Conservation (phyloP, 2,888 invertebrate species). For the Theodoxus fluviatilis region DNA sequence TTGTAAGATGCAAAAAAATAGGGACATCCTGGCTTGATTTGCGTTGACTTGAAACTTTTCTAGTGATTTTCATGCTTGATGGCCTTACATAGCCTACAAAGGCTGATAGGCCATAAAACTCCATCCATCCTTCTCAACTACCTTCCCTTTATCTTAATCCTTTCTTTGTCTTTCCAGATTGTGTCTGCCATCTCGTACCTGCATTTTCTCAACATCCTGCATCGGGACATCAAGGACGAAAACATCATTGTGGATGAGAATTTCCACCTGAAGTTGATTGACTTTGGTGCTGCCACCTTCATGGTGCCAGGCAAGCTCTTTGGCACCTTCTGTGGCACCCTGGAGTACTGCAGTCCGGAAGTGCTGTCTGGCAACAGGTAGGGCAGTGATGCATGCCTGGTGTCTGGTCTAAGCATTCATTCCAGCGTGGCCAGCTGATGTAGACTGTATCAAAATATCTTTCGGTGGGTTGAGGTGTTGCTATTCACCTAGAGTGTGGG, state of each 20-base stretch:
- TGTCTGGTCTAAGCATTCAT: too few species aligned
- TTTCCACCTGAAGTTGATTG: constrained; percentile 78
- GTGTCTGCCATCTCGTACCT: constrained; percentile 76
- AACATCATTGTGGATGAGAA: constrained; percentile 78
- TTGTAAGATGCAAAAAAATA: too few species aligned
- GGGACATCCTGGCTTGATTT: too few species aligned
- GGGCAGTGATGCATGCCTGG: too few species aligned
- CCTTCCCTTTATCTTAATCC: too few species aligned
- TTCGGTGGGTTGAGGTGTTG: too few species aligned
- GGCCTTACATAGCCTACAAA: background rate
- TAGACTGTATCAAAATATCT: too few species aligned
- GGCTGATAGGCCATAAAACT: too few species aligned
- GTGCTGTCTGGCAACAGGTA: constrained; percentile 76
- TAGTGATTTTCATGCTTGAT: background rate
- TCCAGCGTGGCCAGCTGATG: too few species aligned
- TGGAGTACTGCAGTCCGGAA: constrained; percentile 80
- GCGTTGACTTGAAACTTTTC: background rate
- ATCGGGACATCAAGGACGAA: constrained; percentile 80
- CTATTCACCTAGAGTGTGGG: too few species aligned
- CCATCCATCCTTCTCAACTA: too few species aligned
- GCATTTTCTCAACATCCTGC: constrained; percentile 73
- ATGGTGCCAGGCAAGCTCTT: constrained; percentile 72
- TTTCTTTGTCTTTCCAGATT: constrained; percentile 71
- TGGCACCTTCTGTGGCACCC: constrained; percentile 79
- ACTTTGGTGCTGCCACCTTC: constrained; percentile 80